Percentiles rank a stretch among this genome's conserved stretches.
These are phyloP conservation scores for Falco punctatus DNA, from an alignment of 2,113 vertebrate species.

Conservation along the genomic window DNA sequence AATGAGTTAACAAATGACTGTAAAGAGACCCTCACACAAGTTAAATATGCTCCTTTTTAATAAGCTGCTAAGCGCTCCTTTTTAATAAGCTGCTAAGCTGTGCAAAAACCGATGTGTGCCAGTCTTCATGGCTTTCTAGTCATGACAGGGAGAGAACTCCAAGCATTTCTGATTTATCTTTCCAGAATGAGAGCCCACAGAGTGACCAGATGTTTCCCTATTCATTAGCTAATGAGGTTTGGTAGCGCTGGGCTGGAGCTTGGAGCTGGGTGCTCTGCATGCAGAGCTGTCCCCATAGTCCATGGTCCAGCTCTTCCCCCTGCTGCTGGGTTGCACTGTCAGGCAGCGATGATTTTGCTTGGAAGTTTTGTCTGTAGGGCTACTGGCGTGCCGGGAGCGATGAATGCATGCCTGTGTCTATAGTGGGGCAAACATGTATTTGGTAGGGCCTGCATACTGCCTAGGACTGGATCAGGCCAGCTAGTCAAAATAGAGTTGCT, in stretches of 20 bases:
- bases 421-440: background rate
- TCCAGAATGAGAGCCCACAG: background rate
- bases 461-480: background rate
- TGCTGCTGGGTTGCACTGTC: background rate
- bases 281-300: background rate
- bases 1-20: background rate
- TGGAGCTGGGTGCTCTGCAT: background rate
- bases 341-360: background rate
- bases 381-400: background rate
- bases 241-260: background rate
- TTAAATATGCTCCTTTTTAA: background rate
- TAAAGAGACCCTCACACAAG: background rate
- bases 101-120: background rate
- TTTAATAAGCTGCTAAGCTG: background rate
- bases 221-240: background rate
- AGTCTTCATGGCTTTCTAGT: background rate
- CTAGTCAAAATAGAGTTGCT: background rate
- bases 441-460: background rate
- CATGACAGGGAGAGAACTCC: background rate
- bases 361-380: background rate
- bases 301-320: background rate
- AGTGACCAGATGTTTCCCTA: background rate
- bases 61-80: background rate
- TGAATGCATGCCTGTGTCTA: background rate
- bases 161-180: background rate